Evolutionary conservation across 2,888 invertebrate genomes (phyloP), one percentile per base, ranked within the genome.

Genomic region (Frankliniella intonsa): DNA sequence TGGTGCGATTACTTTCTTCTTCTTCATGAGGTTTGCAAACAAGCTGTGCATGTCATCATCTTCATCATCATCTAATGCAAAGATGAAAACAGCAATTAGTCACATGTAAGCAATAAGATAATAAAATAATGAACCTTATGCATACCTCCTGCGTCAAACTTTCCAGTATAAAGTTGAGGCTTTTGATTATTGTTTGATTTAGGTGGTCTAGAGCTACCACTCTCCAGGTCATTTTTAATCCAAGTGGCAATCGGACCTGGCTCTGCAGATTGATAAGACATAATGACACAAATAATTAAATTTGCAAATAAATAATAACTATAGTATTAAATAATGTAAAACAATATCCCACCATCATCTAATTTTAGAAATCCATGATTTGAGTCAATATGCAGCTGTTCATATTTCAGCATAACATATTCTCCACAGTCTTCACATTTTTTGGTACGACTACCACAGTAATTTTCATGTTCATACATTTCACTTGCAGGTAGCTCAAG

Each of bases 381-480:
- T 83, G 91, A 90, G 85, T 92, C 92, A 83, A 90, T 86, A 84
- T 93, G 92, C 84, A 91, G 87, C 86, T 91, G 90, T 55, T 90
- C 90, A 87, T 93, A 92, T 86, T 92, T 92, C 86, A 91, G 89
- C 92, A 93, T 93, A 83, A 94, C 92, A 86, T 91, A 91, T 87
- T 92, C 92, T 50, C 89, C 90, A 87, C 94, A 94, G 69, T 91
- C 92, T 3, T 89, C 86, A 87, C 94, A 94, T 85, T 90, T 90
- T 86, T 94, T 91, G 0, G 94, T 94, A 84, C 94, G 90, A 81
- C 91, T 90, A 0, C 94, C 94, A 88, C 94, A 94, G 87, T 93
- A 93, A 82, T 90, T 90, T 86, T 92, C 90, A 87, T 94, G 94
- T 0, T 90, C 89, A 0, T 90, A 90, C 84, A 93, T 87, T 19